Conservation (phyloP, 2,797 vertebrate species). For the Acanthornis magna region DNA sequence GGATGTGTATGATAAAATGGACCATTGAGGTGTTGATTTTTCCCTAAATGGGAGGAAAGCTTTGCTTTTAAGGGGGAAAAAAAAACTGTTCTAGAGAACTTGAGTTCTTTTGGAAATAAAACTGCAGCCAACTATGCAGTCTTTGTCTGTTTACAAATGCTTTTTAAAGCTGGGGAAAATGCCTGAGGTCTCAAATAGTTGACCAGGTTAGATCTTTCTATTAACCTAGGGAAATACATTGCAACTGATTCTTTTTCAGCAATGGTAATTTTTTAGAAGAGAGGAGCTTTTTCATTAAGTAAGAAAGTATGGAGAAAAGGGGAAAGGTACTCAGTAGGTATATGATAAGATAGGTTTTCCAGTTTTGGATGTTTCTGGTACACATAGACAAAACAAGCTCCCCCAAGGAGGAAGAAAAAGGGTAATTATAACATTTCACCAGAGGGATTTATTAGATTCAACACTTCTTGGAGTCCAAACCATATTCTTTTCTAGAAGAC, state of each 20-base stretch:
- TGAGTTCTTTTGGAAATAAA: background rate
- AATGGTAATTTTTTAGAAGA: background rate
- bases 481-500: background rate
- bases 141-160: background rate
- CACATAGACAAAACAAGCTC: background rate
- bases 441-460: background rate
- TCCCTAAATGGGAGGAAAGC: background rate
- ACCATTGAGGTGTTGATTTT: background rate
- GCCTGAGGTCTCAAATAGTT: background rate
- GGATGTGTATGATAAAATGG: background rate
- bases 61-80: conserved; percentile 36
- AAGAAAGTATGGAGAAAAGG: background rate
- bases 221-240: background rate
- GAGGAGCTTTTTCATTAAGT: background rate
- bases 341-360: background rate
- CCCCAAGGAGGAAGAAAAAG: background rate
- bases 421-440: background rate
- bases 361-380: background rate
- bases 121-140: background rate
- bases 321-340: background rate
- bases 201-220: background rate
- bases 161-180: background rate
- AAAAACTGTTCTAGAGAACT: background rate
- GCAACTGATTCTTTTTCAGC: background rate
- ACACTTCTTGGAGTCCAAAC: background rate